Evolutionary conservation across 2,113 vertebrate species (phyloP).

Genomic region (Barnardius zonarius): DNA sequence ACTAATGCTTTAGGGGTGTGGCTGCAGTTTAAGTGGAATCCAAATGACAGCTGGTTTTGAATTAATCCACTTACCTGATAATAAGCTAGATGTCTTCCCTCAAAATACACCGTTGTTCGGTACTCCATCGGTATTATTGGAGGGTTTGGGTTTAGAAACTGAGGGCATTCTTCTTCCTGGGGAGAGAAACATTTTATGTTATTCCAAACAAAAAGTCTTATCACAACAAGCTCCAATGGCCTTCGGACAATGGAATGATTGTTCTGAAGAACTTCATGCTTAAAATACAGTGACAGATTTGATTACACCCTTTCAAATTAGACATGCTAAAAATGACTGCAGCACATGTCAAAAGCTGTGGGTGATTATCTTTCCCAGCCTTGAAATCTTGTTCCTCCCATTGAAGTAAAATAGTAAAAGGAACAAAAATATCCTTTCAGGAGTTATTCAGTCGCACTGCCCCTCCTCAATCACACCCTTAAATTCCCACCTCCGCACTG

Average conservation of each 20-base stretch:
- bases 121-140: constrained; percentile 83
- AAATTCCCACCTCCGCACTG: constrained; percentile 9
- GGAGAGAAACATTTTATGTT: constrained; percentile 5
- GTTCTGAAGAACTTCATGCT: constrained; percentile 54
- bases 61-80: constrained; percentile 58
- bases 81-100: constrained; percentile 83
- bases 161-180: constrained; percentile 86
- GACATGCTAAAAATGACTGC: constrained; percentile 66
- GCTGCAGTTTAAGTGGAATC: not conserved
- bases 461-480: constrained; percentile 44
- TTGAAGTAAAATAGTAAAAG: constrained; percentile 58
- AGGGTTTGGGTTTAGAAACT: constrained; percentile 84
- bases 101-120: constrained; percentile 79
- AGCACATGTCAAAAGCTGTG: constrained; percentile 58
- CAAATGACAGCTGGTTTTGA: constrained; percentile 9
- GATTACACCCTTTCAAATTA: constrained; percentile 69
- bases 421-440: constrained; percentile 56
- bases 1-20: not conserved
- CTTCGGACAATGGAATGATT: constrained; percentile 53
- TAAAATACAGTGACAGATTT: constrained; percentile 68
- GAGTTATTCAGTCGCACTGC: constrained; percentile 36
- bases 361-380: constrained; percentile 54
- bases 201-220: constrained; percentile 35
- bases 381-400: constrained; percentile 44
- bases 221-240: constrained; percentile 13